Conservation (phyloP, 2,888 invertebrate species). For the Tuberolachnus salignus region DNA sequence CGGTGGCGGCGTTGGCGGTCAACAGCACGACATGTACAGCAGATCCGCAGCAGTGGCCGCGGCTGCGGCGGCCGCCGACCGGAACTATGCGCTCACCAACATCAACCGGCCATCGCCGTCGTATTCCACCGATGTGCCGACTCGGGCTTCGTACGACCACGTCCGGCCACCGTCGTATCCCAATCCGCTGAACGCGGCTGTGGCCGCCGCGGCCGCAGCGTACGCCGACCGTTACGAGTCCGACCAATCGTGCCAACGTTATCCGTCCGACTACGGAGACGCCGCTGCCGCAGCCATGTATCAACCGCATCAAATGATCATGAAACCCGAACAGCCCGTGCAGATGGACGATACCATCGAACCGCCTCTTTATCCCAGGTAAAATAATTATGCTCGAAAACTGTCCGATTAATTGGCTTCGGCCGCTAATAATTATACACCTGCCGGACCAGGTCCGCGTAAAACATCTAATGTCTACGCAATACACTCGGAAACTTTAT, state of each 20-base stretch:
- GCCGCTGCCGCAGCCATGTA: constrained; percentile 59
- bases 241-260: constrained; percentile 61
- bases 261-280: constrained; percentile 66
- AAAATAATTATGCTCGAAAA: not conserved
- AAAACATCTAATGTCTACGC: no score
- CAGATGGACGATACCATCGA: constrained; percentile 67
- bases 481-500: no score
- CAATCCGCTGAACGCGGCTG: constrained; percentile 36
- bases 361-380: constrained; percentile 79
- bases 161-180: constrained; percentile 66
- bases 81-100: constrained; percentile 63
- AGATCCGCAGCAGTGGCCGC: constrained; percentile 31
- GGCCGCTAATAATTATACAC: no score
- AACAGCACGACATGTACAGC: constrained; percentile 49
- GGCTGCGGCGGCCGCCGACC: constrained; percentile 37
- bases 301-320: constrained; percentile 59
- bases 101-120: constrained; percentile 69
- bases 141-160: constrained; percentile 62
- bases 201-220: constrained; percentile 63
- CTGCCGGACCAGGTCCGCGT: no score
- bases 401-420: no score
- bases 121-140: constrained; percentile 67
- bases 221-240: constrained; percentile 70
- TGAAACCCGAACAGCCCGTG: constrained; percentile 67
- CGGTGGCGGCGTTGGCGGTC: constrained; percentile 68